Evolutionary conservation across 2,113 vertebrate species (phyloP), one percentile per base, ranked within the genome.

Genomic region (Megatriorchis doriae): DNA sequence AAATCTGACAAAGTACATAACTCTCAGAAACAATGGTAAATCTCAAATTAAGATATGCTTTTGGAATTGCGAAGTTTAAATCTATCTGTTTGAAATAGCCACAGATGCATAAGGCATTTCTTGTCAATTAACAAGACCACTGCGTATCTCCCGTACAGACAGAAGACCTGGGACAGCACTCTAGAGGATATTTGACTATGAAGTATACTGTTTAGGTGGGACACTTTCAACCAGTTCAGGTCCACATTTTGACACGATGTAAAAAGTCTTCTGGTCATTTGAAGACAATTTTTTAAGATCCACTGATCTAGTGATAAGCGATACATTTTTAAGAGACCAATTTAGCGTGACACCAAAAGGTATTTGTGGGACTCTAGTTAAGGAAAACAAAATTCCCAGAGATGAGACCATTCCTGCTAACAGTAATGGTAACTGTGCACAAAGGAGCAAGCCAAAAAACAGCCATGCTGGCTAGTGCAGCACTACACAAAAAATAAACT

Each of bases 331-430:
- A 7, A 73, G 80, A 79, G 86, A 90, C 85, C 65, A 65, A 88
- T 90, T 78, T 3, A 21, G 6, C 3, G 2, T n/a, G 93, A 96
- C 89, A 96, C 91, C 92, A 72, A 93, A 95, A 94, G 92, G 90
- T 58, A 94, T 87, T 75, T 90, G 85, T 91, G 95, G 90, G 94
- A 95, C 86, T 97, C 80, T 70, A 75, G 74, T 66, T 92, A 86
- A 95, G 78, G 81, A 92, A 82, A 92, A 94, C 93, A 75, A 74
- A 92, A 83, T 93, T 97, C 97, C 97, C 88, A 90, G 96, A 97
- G 94, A 88, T 78, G 95, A 63, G 91, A 79, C 91, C 92, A 85
- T 93, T 96, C 86, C 96, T 81, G 86, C 81, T 36, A 52, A 38
- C 31, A 94, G 92, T 10, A 96, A 95, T 65, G 95, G 89, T 71